phyloP scores from a whole-genome alignment of 2,113 vertebrate genomes.

The Phocoena phocoena region DNA sequence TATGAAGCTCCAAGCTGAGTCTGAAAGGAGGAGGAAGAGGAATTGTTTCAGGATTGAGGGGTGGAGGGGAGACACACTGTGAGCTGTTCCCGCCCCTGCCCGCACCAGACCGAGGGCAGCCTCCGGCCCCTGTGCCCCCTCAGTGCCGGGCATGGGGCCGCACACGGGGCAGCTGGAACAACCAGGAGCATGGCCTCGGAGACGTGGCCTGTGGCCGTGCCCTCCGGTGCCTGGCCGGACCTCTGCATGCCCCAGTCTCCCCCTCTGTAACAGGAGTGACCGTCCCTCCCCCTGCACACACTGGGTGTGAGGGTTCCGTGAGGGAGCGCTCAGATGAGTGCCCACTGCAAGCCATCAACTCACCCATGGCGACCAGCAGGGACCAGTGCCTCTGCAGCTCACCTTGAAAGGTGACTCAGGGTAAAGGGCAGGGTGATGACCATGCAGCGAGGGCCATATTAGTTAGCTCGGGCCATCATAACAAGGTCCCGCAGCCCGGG shows the following conservation, averaged over 20 bases:
- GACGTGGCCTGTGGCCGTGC: neutral
- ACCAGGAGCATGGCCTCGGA: neutral
- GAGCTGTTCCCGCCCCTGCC: neutral
- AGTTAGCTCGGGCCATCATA: fast-evolving
- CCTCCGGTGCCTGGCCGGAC: neutral
- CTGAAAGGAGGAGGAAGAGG: neutral
- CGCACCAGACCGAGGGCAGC: neutral
- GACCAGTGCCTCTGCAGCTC: neutral
- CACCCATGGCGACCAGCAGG: neutral
- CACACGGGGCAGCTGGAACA: neutral
- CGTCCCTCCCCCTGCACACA: fast-evolving
- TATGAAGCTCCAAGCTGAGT: too few species aligned
- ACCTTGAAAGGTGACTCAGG: fast-evolving
- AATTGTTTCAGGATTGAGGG: neutral
- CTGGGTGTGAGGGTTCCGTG: fast-evolving
- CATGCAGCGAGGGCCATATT: fast-evolving
- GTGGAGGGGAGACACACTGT: neutral
- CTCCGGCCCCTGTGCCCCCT: fast-evolving
- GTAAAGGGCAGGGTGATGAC: fast-evolving
- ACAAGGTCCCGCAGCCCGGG: fast-evolving
- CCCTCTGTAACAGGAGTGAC: neutral
- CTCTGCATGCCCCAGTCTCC: neutral
- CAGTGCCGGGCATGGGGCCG: neutral
- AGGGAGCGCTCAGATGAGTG: too few species aligned
- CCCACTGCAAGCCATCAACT: neutral